phyloP scores from a whole-genome alignment of 2,888 invertebrate genomes.

The Temnothorax ravouxi region DNA sequence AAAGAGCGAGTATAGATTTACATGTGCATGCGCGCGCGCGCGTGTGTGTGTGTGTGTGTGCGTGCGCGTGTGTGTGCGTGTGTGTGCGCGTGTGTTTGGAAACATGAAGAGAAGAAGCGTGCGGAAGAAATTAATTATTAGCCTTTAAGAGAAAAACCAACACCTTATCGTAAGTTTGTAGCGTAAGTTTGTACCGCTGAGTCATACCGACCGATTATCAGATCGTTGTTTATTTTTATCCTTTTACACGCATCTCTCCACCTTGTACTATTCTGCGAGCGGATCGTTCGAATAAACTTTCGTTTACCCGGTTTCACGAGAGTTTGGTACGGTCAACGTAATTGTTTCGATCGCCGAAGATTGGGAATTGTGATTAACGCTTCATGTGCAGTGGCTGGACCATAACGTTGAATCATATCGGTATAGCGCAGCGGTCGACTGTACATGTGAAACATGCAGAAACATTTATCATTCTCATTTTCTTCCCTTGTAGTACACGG shows the following conservation, averaged over 20 bases:
- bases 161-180: no score
- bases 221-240: no score
- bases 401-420: constrained; percentile 19
- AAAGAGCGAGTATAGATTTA: constrained; percentile 1
- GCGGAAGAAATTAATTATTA: no score
- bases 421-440: constrained; percentile 46
- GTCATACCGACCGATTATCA: no score
- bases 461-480: constrained; percentile 41
- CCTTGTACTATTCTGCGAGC: neutral
- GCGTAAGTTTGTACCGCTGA: no score
- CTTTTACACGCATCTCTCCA: no score
- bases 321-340: neutral
- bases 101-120: no score
- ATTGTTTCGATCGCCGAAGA: constrained; percentile 24
- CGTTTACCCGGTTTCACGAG: neutral
- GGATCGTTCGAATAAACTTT: constrained; percentile 4
- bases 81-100: no score
- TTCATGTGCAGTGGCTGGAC: constrained; percentile 18
- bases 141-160: no score
- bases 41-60: neutral
- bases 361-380: constrained; percentile 37
- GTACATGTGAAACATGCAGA: constrained; percentile 21
- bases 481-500: constrained; percentile 24
- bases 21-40: neutral
- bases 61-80: neutral